Evolutionary conservation across 1,140 invertebrate genomes (phyloP).

Genomic region (Leptinotarsa texana): DNA sequence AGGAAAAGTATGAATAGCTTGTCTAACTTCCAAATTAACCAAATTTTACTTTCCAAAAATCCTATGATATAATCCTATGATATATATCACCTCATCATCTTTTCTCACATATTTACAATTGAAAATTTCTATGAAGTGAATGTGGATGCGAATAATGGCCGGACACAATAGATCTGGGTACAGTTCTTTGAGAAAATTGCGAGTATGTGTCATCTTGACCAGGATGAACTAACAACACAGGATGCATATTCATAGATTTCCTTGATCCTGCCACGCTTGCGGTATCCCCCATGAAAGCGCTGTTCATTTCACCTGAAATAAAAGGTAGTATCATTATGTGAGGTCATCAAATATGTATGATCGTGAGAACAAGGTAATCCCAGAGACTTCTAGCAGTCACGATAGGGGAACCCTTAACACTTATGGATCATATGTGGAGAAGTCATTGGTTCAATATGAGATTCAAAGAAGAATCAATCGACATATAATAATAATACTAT

Average conservation of each 20-base stretch:
- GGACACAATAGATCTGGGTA: conserved; percentile 52
- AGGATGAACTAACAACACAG: conserved; percentile 78
- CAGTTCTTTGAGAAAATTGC: conserved; percentile 73
- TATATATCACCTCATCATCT: not conserved
- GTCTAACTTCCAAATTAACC: too few species aligned
- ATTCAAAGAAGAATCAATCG: too few species aligned
- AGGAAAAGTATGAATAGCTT: too few species aligned
- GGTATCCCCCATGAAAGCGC: conserved; percentile 78
- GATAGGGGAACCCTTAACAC: too few species aligned
- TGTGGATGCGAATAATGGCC: conserved; percentile 53
- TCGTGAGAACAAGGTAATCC: not conserved
- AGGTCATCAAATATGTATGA: not conserved
- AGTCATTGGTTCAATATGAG: too few species aligned
- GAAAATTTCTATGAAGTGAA: conserved; percentile 50
- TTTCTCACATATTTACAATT: conserved; percentile 37
- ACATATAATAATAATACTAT: too few species aligned
- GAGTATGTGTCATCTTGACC: conserved; percentile 71
- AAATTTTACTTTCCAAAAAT: not conserved
- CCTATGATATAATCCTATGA: too few species aligned
- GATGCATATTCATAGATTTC: conserved; percentile 84
- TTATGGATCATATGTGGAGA: too few species aligned
- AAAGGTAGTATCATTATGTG: not conserved
- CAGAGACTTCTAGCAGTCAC: too few species aligned
- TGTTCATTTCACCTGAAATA: conserved; percentile 82
- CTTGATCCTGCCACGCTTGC: conserved; percentile 80